Evolutionary conservation across 2,888 invertebrate species (phyloP).

Genomic region (Hecatera dysodea): DNA sequence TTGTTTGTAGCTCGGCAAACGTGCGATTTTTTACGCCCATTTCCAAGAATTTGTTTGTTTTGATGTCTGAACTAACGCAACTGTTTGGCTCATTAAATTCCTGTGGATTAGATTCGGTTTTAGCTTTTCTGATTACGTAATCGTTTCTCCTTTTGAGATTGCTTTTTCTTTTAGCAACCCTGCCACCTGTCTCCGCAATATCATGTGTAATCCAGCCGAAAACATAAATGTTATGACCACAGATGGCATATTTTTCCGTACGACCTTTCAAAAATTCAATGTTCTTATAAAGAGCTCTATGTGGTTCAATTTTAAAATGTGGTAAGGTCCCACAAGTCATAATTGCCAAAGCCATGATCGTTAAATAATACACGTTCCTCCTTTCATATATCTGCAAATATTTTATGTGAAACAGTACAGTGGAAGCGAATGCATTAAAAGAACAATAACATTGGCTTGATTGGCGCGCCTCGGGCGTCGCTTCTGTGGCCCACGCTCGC

Average conservation of each 20-base stretch:
- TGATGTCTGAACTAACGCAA: constrained; percentile 35
- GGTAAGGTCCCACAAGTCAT: constrained; percentile 14
- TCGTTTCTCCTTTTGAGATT: constrained; percentile 40
- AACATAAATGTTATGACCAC: constrained; percentile 37
- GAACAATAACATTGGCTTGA: constrained; percentile 72
- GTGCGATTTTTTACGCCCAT: constrained; percentile 39
- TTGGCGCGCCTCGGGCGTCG: constrained; percentile 57
- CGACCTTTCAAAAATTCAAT: constrained; percentile 56
- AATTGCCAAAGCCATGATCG: neutral
- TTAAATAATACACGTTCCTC: constrained; percentile 31
- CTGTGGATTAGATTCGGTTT: constrained; percentile 27
- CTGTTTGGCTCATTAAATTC: constrained; percentile 45
- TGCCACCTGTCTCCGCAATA: constrained; percentile 52
- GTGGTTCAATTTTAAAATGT: constrained; percentile 44
- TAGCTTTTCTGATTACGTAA: constrained; percentile 37
- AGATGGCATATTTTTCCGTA: constrained; percentile 32
- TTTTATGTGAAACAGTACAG: constrained; percentile 44
- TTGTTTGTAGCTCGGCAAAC: constrained; percentile 40
- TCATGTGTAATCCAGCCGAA: constrained; percentile 48
- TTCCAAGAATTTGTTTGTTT: constrained; percentile 55
- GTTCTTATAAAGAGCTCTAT: constrained; percentile 48
- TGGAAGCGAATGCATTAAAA: constrained; percentile 66
- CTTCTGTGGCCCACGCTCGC: constrained; percentile 67
- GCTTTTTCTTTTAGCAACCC: constrained; percentile 30
- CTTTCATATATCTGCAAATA: constrained; percentile 18